Evolutionary conservation across 2,888 invertebrate genomes (phyloP).

Genomic region (Leptinotarsa juncta): DNA sequence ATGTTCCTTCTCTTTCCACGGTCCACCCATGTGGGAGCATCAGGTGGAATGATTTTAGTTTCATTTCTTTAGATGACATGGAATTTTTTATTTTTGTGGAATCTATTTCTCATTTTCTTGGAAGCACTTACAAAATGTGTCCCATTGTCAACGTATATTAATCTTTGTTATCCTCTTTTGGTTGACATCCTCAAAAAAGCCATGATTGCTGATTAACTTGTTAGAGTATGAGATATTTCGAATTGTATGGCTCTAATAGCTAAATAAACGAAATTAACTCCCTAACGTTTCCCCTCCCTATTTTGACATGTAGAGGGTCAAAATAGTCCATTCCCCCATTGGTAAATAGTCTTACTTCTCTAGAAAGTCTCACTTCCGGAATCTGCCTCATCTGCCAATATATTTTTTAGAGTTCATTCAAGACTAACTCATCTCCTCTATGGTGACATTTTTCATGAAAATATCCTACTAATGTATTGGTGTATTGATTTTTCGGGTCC

Average conservation of each 20-base stretch:
- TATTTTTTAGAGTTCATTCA: background rate
- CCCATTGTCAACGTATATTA: background rate
- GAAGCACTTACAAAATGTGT: background rate
- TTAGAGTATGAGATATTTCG: background rate
- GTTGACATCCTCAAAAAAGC: too few relatives aligned
- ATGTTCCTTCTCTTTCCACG: too few relatives aligned
- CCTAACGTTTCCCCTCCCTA: background rate
- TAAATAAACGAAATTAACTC: background rate
- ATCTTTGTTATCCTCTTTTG: background rate
- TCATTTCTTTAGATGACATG: conserved; percentile 8
- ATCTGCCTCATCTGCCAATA: background rate
- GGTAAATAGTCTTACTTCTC: background rate
- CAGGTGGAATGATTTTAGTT: conserved; percentile 1
- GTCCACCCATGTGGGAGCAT: too few relatives aligned
- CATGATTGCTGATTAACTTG: too few relatives aligned
- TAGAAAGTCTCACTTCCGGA: background rate
- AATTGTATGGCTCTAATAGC: background rate
- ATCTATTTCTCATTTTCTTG: conserved; percentile 7
- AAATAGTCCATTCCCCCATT: background rate
- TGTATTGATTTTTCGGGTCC: background rate
- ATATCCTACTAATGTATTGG: background rate
- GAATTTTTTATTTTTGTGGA: background rate
- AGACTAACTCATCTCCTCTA: background rate
- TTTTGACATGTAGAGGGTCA: background rate
- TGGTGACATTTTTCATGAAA: background rate